Conservation (phyloP, 2,888 invertebrate genomes). For the Pharmacophagus antenor region DNA sequence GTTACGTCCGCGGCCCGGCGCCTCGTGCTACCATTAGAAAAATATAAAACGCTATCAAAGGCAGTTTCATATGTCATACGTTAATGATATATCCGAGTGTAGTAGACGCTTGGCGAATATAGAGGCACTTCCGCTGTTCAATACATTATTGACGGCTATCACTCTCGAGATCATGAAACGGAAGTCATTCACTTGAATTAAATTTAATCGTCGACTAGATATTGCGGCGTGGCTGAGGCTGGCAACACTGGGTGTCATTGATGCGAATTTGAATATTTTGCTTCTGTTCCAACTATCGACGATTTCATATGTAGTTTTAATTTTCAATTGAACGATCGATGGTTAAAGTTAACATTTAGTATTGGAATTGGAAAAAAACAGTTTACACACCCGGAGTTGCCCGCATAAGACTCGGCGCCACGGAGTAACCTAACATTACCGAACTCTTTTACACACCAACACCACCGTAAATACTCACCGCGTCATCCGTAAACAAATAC, state of each 20-base stretch:
- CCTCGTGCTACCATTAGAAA: constrained; percentile 59
- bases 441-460: no score
- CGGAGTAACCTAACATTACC: constrained; percentile 34
- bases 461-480: no score
- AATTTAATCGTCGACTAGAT: constrained; percentile 45
- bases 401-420: constrained; percentile 12
- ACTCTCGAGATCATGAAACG: constrained; percentile 59
- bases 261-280: background rate
- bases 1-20: constrained; percentile 49
- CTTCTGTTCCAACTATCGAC: background rate
- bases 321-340: background rate
- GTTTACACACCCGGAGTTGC: constrained; percentile 9
- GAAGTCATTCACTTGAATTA: constrained; percentile 37
- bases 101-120: constrained; percentile 52
- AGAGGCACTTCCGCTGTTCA: constrained; percentile 69
- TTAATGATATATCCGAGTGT: constrained; percentile 53
- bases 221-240: constrained; percentile 35
- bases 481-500: constrained; percentile 31
- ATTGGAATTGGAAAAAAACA: background rate
- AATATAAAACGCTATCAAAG: constrained; percentile 75
- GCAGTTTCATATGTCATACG: constrained; percentile 61
- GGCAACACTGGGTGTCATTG: constrained; percentile 26
- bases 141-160: constrained; percentile 35
- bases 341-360: background rate
- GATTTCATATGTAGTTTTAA: background rate